Conservation (phyloP, 30 jellyfish, hydroid and myxozoan genomes). For the Hydractinia symbiolongicarpus region DNA sequence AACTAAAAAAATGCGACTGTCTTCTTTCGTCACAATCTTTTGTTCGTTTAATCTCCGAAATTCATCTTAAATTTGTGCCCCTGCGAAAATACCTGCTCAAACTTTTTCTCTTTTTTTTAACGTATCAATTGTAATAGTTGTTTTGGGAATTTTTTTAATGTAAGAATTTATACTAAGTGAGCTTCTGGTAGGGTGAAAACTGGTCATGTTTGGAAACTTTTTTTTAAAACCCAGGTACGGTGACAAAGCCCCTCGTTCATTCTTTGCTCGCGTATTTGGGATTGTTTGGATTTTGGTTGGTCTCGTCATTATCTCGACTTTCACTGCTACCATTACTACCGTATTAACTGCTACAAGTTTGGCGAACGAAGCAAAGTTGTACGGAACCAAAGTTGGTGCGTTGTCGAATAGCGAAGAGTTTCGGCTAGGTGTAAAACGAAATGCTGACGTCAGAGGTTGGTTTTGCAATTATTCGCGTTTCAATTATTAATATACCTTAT, state of each 20-base stretch:
- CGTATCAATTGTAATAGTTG: no score
- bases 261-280: slow-evolving; percentile 74
- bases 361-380: slow-evolving; percentile 52
- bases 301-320: slow-evolving; percentile 80
- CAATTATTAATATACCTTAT: no score
- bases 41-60: no score
- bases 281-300: slow-evolving; percentile 84
- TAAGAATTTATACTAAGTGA: not conserved
- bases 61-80: no score
- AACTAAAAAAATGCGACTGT: no score
- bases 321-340: slow-evolving; percentile 91
- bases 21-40: no score
- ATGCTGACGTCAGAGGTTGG: slow-evolving; percentile 79
- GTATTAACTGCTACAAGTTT: slow-evolving; percentile 66
- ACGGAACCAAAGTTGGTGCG: slow-evolving; percentile 96
- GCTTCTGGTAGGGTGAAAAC: not conserved
- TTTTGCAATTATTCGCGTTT: not conserved
- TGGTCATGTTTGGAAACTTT: not conserved
- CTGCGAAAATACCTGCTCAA: no score
- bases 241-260: slow-evolving; percentile 88
- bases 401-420: slow-evolving; percentile 84
- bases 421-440: slow-evolving; percentile 85
- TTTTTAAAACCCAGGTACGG: slow-evolving; percentile 48
- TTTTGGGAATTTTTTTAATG: no score
- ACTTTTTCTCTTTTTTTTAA: no score